Evolutionary conservation across 1,140 invertebrate genomes (phyloP), one percentile per base, ranked within the genome.

Genomic region (Melipona quadrifasciata): DNA sequence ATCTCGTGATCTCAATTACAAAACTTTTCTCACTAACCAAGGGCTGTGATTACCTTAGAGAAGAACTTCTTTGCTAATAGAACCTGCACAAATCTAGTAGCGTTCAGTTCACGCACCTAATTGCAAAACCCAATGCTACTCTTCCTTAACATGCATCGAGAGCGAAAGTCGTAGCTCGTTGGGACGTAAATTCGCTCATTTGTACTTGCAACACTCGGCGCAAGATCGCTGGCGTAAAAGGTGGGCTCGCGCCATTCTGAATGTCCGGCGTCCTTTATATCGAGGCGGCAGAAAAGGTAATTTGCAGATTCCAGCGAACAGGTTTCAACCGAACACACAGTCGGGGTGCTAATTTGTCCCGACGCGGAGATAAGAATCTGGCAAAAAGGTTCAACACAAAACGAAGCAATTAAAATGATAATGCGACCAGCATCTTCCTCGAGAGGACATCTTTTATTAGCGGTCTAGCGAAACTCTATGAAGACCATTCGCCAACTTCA

Each of bases 391-490:
- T 82, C 65, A 76, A 53, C 82, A 70, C 67, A 79, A 76, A 84
- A 84, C 82, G 76, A 84, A 84, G 82, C 77, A 84, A 84, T 84
- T 84, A 84, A 84, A 84, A 84, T 84, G 82, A 84, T 84, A 84
- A 84, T 84, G 24, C 34, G 39, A 27, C 47, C 16, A 16, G 58
- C 39, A 47, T 47, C 39, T 47, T 8, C 8, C 39, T 47, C 39
- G 21, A 21, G 47, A 58, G n/a, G 55, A 55, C 55, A n/a, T 65
- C 47, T 55, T 77, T 82, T 82, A 77, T 77, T 55, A 53, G 67
- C 47, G 21, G 16, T 17, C 76, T 58, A 79, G 27, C 57, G 51
- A 6, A 55, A 27, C 19, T 61, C 47, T 72, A 78, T 61, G 65
- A 61, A 71, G 27, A 74, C 4, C 55, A 27, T 34, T 61, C 6